Evolutionary conservation across 2,888 invertebrate genomes (phyloP).

Genomic region (Zonitis immaculata): DNA sequence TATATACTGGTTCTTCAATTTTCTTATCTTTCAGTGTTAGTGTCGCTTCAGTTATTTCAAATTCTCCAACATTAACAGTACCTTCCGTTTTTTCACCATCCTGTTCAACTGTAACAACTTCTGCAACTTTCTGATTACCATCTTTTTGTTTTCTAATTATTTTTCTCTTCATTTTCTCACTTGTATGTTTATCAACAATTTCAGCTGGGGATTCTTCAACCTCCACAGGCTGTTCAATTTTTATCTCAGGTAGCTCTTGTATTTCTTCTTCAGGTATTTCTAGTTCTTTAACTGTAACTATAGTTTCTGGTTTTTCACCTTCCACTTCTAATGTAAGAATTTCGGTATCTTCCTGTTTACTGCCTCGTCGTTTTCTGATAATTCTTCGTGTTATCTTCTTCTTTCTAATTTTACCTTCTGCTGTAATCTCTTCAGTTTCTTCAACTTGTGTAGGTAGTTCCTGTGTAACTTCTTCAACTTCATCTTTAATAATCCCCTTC

Average conservation of each 20-base stretch:
- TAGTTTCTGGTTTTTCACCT: conserved; percentile 44
- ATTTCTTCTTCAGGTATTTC: conserved; percentile 32
- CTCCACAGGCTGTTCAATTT: conserved; percentile 28
- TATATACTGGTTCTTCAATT: conserved; percentile 11
- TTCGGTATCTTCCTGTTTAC: conserved; percentile 39
- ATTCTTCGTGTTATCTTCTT: conserved; percentile 44
- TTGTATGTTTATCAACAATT: conserved; percentile 30
- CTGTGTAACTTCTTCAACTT: conserved; percentile 36
- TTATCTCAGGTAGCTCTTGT: conserved; percentile 30
- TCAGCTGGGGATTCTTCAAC: conserved; percentile 41
- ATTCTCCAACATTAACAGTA: conserved; percentile 44
- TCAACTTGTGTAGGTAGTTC: conserved; percentile 30
- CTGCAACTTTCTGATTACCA: conserved; percentile 38
- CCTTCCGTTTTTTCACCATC: conserved; percentile 48
- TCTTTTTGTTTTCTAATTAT: conserved; percentile 41
- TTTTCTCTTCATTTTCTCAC: conserved; percentile 36
- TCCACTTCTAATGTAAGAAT: conserved; percentile 45
- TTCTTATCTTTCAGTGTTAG: neutral
- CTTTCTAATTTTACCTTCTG: conserved; percentile 37
- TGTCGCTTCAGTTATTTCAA: conserved; percentile 35
- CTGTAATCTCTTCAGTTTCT: conserved; percentile 19
- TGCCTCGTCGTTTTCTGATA: conserved; percentile 22
- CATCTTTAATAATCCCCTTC: conserved; percentile 25
- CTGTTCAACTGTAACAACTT: conserved; percentile 51
- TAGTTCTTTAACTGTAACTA: conserved; percentile 34